Percentiles rank a stretch among this genome's conserved stretches.
Evolutionary conservation across 2,113 vertebrate species (phyloP).

Genomic region (Etia nguti): DNA sequence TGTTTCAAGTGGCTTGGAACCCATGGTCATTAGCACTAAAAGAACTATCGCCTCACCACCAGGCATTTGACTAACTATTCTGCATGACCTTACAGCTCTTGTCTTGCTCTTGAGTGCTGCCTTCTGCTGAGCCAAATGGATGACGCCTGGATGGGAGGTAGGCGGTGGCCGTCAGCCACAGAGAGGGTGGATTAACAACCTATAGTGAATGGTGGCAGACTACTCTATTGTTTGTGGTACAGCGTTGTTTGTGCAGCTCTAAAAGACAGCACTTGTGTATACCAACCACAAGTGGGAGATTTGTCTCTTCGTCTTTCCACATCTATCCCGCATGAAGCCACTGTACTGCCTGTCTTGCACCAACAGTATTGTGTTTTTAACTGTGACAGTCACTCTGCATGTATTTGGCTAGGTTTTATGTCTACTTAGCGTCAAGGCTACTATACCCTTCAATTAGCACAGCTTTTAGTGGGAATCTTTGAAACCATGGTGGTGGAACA

Average conservation of each 20-base stretch:
- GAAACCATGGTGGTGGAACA: conserved; percentile 62
- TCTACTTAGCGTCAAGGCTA: conserved; percentile 55
- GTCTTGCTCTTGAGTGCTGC: conserved; percentile 31
- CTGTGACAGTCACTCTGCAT: conserved; percentile 45
- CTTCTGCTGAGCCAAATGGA: conserved; percentile 45
- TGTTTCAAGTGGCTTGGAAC: not conserved
- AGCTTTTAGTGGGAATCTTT: conserved; percentile 63
- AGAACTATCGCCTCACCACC: not conserved
- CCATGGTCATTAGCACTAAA: not conserved
- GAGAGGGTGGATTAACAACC: conserved; percentile 36
- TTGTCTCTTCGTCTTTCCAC: conserved; percentile 58
- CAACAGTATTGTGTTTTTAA: conserved; percentile 63
- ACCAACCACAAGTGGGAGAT: conserved; percentile 65
- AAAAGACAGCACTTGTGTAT: conserved; percentile 45
- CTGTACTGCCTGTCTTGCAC: conserved; percentile 36
- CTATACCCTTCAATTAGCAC: conserved; percentile 69
- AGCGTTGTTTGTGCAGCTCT: conserved; percentile 60
- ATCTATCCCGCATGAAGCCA: conserved; percentile 29
- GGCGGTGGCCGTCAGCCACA: conserved; percentile 32
- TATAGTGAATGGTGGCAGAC: conserved; percentile 60
- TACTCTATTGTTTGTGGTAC: conserved; percentile 59
- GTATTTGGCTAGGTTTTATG: conserved; percentile 65
- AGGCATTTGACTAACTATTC: not conserved
- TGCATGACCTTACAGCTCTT: conserved; percentile 15
- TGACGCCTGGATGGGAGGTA: conserved; percentile 49